Percentiles rank a stretch among this genome's conserved stretches.
Evolutionary conservation across 2,113 vertebrate genomes (phyloP).

Genomic region (Dicentrarchus labrax): DNA sequence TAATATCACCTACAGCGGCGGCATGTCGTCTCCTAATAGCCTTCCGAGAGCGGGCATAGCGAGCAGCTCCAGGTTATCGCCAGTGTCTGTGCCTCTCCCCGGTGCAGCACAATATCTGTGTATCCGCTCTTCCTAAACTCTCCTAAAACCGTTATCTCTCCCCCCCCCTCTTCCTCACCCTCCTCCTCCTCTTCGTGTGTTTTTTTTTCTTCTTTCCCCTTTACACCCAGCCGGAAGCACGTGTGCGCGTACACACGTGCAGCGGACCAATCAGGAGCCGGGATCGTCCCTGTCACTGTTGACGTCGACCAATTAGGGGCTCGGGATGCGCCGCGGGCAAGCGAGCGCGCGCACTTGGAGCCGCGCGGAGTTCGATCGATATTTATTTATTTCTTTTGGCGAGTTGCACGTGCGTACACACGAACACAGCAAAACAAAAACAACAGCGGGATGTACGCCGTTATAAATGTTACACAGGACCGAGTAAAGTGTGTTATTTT

Average conservation of each 20-base stretch:
- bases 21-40: constrained; percentile 63
- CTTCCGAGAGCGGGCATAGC: constrained; percentile 79
- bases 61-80: constrained; percentile 82
- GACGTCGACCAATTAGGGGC: constrained; percentile 85
- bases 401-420: constrained; percentile 48
- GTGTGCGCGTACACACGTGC: constrained; percentile 90
- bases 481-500: neutral
- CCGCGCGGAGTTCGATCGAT: constrained; percentile 23
- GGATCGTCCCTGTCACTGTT: constrained; percentile 81
- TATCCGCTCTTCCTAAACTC: constrained; percentile 90
- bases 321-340: constrained; percentile 41
- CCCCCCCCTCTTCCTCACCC: neutral
- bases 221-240: constrained; percentile 91
- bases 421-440: constrained; percentile 55
- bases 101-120: constrained; percentile 86
- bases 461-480: neutral
- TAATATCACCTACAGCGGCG: constrained; percentile 57
- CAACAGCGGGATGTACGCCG: constrained; percentile 9
- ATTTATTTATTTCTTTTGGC: neutral
- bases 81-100: constrained; percentile 79
- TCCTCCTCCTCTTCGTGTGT: constrained; percentile 3
- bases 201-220: constrained; percentile 11
- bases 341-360: constrained; percentile 1
- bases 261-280: constrained; percentile 84
- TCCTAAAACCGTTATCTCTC: constrained; percentile 86